Conservation (phyloP, 2,113 vertebrate species). For the Pogona vitticeps region DNA sequence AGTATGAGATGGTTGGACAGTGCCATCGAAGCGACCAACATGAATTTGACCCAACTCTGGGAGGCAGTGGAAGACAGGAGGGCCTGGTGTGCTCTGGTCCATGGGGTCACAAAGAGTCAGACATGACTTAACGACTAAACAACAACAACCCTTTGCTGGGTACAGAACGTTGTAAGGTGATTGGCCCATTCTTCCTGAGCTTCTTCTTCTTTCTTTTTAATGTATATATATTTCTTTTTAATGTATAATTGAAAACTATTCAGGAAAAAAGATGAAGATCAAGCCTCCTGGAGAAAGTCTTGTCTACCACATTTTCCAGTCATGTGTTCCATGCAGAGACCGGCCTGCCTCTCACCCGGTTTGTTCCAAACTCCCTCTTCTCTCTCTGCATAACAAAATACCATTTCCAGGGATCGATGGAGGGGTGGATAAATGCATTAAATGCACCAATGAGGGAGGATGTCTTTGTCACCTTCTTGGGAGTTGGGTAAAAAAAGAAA, state of each 20-base stretch:
- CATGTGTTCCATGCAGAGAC: slow-evolving; percentile 45
- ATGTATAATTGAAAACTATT: slow-evolving; percentile 30
- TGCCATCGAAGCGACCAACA: no score
- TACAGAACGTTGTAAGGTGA: not conserved
- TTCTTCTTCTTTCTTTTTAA: slow-evolving; percentile 23
- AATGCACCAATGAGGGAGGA: slow-evolving; percentile 38
- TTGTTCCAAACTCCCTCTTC: slow-evolving; percentile 45
- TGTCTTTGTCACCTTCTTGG: slow-evolving; percentile 55
- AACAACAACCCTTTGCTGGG: not conserved
- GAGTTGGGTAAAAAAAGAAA: slow-evolving; percentile 58
- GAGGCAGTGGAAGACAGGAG: no score
- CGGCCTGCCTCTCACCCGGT: slow-evolving; percentile 53
- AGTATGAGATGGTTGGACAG: no score
- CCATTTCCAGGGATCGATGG: slow-evolving; percentile 31
- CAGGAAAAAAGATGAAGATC: slow-evolving; percentile 39
- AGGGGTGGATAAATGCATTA: slow-evolving; percentile 47
- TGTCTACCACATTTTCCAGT: slow-evolving; percentile 36
- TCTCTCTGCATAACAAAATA: slow-evolving; percentile 37
- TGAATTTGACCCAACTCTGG: no score
- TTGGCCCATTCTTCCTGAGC: not conserved
- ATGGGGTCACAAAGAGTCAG: no score
- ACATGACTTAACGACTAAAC: no score
- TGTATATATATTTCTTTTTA: no score
- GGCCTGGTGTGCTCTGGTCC: no score
- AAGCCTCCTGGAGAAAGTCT: slow-evolving; percentile 47